Percentiles rank a stretch among this genome's conserved stretches.
Evolutionary conservation across 2,797 vertebrate genomes (phyloP).

Genomic region (Dendrocincla fuliginosa): DNA sequence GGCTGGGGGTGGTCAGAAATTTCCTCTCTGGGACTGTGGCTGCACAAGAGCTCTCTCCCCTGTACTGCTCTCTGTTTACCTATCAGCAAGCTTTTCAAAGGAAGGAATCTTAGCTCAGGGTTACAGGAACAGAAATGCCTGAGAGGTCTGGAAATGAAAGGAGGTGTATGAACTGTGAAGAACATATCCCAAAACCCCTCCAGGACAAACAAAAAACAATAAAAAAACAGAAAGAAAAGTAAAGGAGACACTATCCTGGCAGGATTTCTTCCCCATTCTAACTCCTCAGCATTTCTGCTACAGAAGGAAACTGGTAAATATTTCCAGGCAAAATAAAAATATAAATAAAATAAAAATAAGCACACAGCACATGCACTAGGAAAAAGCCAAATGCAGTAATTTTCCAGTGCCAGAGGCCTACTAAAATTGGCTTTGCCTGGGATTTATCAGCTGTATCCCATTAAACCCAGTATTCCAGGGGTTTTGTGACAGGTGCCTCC

Average conservation of each 20-base stretch:
- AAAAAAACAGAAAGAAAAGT: not conserved
- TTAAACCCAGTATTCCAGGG: not conserved
- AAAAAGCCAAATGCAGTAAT: not conserved
- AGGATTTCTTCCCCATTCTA: not conserved
- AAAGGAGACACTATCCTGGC: not conserved
- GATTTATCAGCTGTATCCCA: not conserved
- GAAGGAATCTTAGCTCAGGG: not conserved
- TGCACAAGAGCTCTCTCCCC: not conserved
- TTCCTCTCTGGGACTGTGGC: slow-evolving; percentile 5
- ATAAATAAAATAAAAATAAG: not conserved
- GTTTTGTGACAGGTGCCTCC: not conserved
- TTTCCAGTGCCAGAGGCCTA: not conserved
- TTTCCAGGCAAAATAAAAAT: not conserved
- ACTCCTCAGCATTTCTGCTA: not conserved
- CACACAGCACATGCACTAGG: not conserved
- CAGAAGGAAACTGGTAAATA: not conserved
- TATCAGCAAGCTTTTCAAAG: slow-evolving; percentile 2
- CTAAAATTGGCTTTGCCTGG: not conserved
- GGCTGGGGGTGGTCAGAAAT: slow-evolving; percentile 19
- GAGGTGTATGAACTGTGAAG: slow-evolving; percentile 34
- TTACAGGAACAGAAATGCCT: slow-evolving; percentile 17
- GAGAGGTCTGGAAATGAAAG: slow-evolving; percentile 37
- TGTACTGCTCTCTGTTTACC: not conserved
- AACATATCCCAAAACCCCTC: slow-evolving; percentile 3
- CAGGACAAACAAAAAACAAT: not conserved